Percentiles rank a stretch among this genome's conserved stretches.
phyloP scores from a whole-genome alignment of 2,797 vertebrate genomes.

The Myioborus miniatus region DNA sequence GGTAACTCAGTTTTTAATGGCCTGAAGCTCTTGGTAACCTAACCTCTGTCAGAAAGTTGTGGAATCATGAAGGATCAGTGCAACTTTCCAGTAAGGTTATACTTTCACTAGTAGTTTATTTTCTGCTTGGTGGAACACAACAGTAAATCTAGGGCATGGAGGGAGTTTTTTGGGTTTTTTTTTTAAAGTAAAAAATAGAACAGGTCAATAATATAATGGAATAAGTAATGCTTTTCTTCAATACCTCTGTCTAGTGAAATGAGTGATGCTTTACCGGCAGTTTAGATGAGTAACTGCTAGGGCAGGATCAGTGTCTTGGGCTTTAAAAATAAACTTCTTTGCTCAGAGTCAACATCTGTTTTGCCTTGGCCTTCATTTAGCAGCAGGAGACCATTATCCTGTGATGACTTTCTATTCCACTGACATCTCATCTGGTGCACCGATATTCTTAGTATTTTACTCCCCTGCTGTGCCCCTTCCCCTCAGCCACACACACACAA shows the following conservation, averaged over 20 bases:
- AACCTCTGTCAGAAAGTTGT: not conserved
- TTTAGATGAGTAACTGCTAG: constrained; percentile 39
- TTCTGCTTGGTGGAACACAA: not conserved
- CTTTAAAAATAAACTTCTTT: constrained; percentile 70
- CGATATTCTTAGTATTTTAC: constrained; percentile 63
- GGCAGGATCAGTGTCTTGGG: constrained; percentile 58
- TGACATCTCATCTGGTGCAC: constrained; percentile 72
- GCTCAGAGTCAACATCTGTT: constrained; percentile 71
- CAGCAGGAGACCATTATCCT: constrained; percentile 73
- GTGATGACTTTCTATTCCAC: constrained; percentile 72
- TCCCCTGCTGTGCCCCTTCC: constrained; percentile 69
- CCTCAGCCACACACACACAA: constrained; percentile 65
- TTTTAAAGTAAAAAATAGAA: not conserved
- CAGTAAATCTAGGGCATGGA: not conserved
- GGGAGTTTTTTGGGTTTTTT: not conserved
- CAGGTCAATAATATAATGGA: not conserved
- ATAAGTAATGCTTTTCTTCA: not conserved
- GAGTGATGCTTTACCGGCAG: not conserved
- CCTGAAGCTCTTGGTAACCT: not conserved
- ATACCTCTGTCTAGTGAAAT: constrained; percentile 25
- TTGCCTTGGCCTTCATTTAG: constrained; percentile 71
- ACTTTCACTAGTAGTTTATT: not conserved
- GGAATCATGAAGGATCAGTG: not conserved
- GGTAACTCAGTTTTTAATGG: not conserved
- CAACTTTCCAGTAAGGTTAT: not conserved